These are phyloP conservation scores for Trissolcus japonicus DNA, from an alignment of 2,888 invertebrate species.

Conservation along the genomic window DNA sequence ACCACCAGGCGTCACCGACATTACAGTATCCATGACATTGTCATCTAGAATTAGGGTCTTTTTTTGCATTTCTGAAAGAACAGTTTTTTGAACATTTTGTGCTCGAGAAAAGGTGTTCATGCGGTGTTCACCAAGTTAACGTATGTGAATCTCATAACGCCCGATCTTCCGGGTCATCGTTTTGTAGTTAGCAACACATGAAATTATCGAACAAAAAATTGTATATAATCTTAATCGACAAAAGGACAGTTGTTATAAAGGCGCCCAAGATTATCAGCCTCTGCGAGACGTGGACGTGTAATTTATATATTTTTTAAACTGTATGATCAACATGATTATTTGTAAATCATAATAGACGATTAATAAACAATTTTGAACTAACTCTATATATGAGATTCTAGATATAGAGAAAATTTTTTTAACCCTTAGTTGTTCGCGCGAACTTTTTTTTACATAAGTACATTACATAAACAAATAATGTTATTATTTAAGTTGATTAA, in stretches of 20 bases:
- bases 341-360: conserved; percentile 42
- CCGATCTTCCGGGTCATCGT: conserved; percentile 9
- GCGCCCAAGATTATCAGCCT: neutral
- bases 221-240: conserved; percentile 43
- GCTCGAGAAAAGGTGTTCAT: conserved; percentile 7
- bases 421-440: no score
- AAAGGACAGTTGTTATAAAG: conserved; percentile 3
- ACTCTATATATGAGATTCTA: no score
- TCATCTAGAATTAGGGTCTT: conserved; percentile 32
- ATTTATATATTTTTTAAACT: conserved; percentile 48
- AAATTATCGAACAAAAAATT: conserved; percentile 64
- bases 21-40: conserved; percentile 45
- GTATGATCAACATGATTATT: conserved; percentile 37
- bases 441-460: no score
- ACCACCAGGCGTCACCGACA: conserved; percentile 17
- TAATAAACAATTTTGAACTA: conserved; percentile 48
- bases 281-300: conserved; percentile 15
- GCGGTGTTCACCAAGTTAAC: conserved; percentile 2
- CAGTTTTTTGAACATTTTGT: conserved; percentile 7
- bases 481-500: no score
- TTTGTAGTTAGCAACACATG: conserved; percentile 66
- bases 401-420: no score
- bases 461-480: no score
- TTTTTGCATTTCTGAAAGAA: conserved; percentile 30
- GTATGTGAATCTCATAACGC: conserved; percentile 12